A percentile compares a stretch with the other conserved stretches of the same genome.
These are phyloP conservation scores for Papilio gigon DNA, from an alignment of 2,888 invertebrate genomes.

Conservation along the genomic window DNA sequence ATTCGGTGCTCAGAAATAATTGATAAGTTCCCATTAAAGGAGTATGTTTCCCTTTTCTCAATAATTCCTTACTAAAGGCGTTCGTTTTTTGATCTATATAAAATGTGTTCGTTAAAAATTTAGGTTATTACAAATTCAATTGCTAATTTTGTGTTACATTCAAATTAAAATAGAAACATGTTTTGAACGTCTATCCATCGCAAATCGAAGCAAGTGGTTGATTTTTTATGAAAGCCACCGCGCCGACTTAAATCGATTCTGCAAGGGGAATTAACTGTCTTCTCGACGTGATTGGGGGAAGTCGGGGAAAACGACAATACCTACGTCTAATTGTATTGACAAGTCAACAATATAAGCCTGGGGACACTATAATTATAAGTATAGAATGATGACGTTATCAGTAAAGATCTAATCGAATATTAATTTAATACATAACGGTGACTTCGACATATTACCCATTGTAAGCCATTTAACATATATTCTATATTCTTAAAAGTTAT, in stretches of 20 bases:
- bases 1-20: no score
- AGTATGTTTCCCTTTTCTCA: no score
- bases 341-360: neutral
- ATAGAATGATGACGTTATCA: no score
- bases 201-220: slow-evolving; percentile 1
- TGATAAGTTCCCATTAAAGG: no score
- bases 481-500: no score
- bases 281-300: slow-evolving; percentile 13
- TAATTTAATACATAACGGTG: neutral
- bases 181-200: neutral
- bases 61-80: no score
- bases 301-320: neutral
- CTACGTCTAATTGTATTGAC: neutral
- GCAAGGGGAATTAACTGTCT: slow-evolving; percentile 31
- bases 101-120: no score
- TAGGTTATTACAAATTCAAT: no score
- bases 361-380: neutral
- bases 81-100: no score
- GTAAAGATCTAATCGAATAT: neutral
- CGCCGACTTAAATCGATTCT: slow-evolving; percentile 9
- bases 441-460: neutral
- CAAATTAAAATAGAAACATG: neutral
- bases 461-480: no score
- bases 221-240: slow-evolving; percentile 25
- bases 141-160: neutral